Percentiles rank a stretch among this genome's conserved stretches.
phyloP scores from a whole-genome alignment of 1,140 invertebrate species.

The Lethocerus indicus region DNA sequence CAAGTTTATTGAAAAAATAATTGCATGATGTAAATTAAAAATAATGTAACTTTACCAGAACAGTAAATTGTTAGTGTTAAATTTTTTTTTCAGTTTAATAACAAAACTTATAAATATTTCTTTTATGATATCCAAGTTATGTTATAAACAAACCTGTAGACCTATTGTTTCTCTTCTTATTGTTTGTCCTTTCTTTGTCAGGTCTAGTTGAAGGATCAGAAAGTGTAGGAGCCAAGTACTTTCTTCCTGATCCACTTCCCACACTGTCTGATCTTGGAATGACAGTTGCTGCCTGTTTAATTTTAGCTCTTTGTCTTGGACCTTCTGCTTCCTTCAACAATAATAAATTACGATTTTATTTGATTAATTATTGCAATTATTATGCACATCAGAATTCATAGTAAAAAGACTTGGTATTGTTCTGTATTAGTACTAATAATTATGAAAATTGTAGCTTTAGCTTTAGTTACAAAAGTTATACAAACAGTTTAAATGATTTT shows the following conservation, averaged over 20 bases:
- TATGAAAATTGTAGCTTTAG: no score
- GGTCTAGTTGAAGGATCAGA: slow-evolving; percentile 64
- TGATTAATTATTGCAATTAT: neutral
- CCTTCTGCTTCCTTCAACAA: slow-evolving; percentile 18
- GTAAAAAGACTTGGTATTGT: neutral
- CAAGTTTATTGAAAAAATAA: no score
- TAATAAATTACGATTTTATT: neutral
- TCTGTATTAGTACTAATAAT: no score
- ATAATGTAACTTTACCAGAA: no score
- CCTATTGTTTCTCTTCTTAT: slow-evolving; percentile 33
- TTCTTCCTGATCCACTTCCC: slow-evolving; percentile 58
- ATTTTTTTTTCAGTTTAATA: no score
- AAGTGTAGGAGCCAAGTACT: slow-evolving; percentile 72
- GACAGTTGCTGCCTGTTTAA: slow-evolving; percentile 29
- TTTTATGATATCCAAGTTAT: no score
- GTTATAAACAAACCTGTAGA: neutral
- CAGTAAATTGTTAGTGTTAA: no score
- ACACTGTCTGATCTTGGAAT: slow-evolving; percentile 60
- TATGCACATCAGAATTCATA: neutral
- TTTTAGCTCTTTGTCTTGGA: slow-evolving; percentile 18
- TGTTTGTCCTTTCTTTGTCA: slow-evolving; percentile 47
- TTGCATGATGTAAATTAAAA: no score
- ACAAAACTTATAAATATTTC: no score
- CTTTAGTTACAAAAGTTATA: neutral
- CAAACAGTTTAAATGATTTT: neutral